Conservation (phyloP, 64 coral and sea anemone species). For the Anthopleura sola region DNA sequence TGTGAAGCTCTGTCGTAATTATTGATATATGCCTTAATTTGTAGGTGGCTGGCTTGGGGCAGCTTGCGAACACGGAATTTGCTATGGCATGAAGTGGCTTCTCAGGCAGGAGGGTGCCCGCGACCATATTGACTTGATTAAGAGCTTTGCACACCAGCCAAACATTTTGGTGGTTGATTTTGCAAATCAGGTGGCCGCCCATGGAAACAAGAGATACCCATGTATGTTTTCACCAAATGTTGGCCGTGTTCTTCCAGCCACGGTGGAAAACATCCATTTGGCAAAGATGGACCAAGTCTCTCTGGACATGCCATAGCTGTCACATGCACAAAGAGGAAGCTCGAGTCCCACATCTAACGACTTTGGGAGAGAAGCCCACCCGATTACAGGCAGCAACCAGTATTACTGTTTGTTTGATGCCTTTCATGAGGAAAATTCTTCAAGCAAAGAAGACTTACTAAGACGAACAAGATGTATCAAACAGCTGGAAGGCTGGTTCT, state of each 20-base stretch:
- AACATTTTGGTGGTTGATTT: constrained; percentile 1
- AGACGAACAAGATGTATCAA: neutral
- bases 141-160: constrained; percentile 10
- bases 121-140: constrained; percentile 23
- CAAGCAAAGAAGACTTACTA: neutral
- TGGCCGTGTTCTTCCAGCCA: neutral
- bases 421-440: constrained; percentile 33
- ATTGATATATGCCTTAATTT: neutral
- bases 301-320: constrained; percentile 11
- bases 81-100: constrained; percentile 31
- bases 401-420: constrained; percentile 28
- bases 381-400: constrained; percentile 12
- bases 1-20: neutral
- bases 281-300: constrained; percentile 6
- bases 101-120: constrained; percentile 20
- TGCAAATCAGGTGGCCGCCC: constrained; percentile 15
- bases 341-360: too few species aligned
- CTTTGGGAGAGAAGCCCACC: neutral
- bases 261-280: neutral
- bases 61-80: constrained; percentile 13
- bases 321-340: neutral
- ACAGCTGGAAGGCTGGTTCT: constrained; percentile 11
- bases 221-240: constrained; percentile 12
- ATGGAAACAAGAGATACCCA: constrained; percentile 9
- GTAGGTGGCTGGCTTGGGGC: constrained; percentile 34